phyloP scores from a whole-genome alignment of 2,888 invertebrate species.

The Conchocele bisecta region DNA sequence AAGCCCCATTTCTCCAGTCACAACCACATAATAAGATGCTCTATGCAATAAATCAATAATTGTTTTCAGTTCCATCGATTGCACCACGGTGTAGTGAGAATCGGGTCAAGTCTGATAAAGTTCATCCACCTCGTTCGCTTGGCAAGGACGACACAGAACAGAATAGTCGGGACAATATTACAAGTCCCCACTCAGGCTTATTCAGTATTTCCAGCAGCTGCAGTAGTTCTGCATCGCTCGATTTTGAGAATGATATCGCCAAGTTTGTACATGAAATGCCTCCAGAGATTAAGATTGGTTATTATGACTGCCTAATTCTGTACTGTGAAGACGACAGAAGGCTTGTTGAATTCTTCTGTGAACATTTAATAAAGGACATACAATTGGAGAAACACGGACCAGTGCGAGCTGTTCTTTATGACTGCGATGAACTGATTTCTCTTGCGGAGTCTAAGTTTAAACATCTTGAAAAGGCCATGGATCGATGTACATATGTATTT shows the following conservation, averaged over 20 bases:
- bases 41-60: too few species aligned
- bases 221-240: neutral
- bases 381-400: conserved; percentile 29
- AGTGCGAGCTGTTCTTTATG: conserved; percentile 62
- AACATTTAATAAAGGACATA: conserved; percentile 51
- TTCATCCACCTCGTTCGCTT: too few species aligned
- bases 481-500: conserved; percentile 73
- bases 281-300: conserved; percentile 52
- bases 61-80: too few species aligned
- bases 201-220: too few species aligned
- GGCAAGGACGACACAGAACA: too few species aligned
- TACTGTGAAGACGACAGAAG: conserved; percentile 64
- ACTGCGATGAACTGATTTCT: conserved; percentile 53
- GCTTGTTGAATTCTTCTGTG: conserved; percentile 54
- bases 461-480: conserved; percentile 58
- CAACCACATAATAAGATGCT: too few species aligned
- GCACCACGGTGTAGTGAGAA: too few species aligned
- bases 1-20: too few species aligned
- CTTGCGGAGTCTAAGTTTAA: conserved; percentile 35
- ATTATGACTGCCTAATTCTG: conserved; percentile 69
- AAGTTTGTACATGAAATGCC: conserved; percentile 49
- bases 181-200: too few species aligned
- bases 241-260: neutral
- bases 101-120: too few species aligned
- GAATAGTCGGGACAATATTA: too few species aligned